These are phyloP conservation scores for Apodemia duryi DNA, from an alignment of 2,888 invertebrate species.

Conservation along the genomic window DNA sequence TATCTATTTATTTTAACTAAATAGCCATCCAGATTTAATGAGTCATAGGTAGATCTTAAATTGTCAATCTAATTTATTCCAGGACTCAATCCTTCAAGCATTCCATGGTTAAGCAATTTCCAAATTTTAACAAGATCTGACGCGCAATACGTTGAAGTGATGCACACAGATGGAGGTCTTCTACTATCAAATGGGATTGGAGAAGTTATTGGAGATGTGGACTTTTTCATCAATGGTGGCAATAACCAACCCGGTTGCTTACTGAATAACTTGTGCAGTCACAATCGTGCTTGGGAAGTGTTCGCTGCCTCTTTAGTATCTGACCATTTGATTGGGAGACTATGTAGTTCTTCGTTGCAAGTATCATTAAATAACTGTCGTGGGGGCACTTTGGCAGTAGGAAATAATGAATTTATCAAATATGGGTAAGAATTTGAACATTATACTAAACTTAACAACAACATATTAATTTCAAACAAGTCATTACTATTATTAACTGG, in stretches of 20 bases:
- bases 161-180: conserved; percentile 53
- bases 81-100: conserved; percentile 52
- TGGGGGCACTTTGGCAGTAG: conserved; percentile 40
- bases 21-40: neutral
- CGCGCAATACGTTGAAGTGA: conserved; percentile 56
- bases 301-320: conserved; percentile 43
- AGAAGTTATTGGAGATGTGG: conserved; percentile 88
- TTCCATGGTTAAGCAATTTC: conserved; percentile 41
- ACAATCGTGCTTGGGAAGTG: conserved; percentile 50
- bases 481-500: no score
- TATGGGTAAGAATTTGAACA: conserved; percentile 39
- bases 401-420: conserved; percentile 42
- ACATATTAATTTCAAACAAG: no score
- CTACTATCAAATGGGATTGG: conserved; percentile 79
- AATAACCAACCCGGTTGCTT: conserved; percentile 77
- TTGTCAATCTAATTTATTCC: conserved; percentile 18
- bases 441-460: no score
- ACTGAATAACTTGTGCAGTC: conserved; percentile 41
- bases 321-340: conserved; percentile 38
- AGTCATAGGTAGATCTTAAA: neutral
- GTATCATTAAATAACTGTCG: conserved; percentile 42
- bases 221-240: conserved; percentile 94
- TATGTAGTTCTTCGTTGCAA: conserved; percentile 39
- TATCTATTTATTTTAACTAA: neutral
- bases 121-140: conserved; percentile 39